These are phyloP conservation scores for Druon quercuslanigerum DNA, from an alignment of 1,140 invertebrate species.

Conservation along the genomic window DNA sequence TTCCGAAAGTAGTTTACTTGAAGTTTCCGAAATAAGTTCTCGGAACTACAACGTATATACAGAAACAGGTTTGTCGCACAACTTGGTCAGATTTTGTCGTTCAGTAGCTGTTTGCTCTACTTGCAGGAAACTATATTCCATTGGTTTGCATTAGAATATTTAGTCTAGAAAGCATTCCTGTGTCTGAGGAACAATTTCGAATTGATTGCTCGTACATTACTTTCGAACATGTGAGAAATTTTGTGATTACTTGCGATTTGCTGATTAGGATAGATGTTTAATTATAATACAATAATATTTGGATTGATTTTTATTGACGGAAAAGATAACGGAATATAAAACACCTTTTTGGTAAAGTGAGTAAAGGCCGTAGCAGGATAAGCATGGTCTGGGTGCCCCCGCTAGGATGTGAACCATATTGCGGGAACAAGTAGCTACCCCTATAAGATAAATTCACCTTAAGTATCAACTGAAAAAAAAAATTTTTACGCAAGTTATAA, in stretches of 20 bases:
- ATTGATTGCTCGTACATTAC: too few species aligned
- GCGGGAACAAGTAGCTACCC: too few species aligned
- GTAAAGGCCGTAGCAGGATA: not conserved
- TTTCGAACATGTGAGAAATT: too few species aligned
- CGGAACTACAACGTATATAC: not conserved
- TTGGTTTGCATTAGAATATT: not conserved
- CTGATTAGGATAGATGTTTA: too few species aligned
- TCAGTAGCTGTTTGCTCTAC: conserved; percentile 1
- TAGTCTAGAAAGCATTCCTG: not conserved
- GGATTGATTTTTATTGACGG: too few species aligned
- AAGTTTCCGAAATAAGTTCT: conserved; percentile 8
- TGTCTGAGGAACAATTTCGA: not conserved
- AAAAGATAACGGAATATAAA: not conserved
- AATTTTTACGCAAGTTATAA: too few species aligned
- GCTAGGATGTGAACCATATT: too few species aligned
- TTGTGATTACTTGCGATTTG: too few species aligned
- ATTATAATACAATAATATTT: too few species aligned
- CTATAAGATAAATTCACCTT: too few species aligned
- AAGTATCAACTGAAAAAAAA: too few species aligned
- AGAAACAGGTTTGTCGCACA: conserved; percentile 4
- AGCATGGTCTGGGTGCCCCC: too few species aligned
- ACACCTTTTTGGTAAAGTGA: not conserved
- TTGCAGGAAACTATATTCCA: not conserved
- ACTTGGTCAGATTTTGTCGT: conserved; percentile 14
- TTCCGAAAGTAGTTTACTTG: conserved; percentile 15